Evolutionary conservation across 2,797 vertebrate genomes (phyloP).

Genomic region (Cyprinodon diabolis): DNA sequence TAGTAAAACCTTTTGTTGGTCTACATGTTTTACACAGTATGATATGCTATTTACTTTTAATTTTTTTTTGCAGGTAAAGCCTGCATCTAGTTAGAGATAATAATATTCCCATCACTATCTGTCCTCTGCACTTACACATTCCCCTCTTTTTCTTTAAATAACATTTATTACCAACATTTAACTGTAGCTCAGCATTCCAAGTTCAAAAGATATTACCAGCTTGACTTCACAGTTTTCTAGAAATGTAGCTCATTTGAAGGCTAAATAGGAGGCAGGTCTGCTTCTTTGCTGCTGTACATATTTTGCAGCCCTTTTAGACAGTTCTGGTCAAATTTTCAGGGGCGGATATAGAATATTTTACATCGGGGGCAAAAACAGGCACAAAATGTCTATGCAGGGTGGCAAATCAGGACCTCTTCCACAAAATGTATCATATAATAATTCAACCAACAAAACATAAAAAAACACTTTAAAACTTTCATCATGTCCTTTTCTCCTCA

Average conservation of each 20-base stretch:
- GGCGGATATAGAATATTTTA: neutral
- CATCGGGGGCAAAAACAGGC: too few relatives aligned
- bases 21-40: slow-evolving; percentile 15
- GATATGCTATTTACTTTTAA: slow-evolving; percentile 34
- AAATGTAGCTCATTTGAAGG: too few relatives aligned
- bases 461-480: too few relatives aligned
- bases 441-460: too few relatives aligned
- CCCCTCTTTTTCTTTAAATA: neutral
- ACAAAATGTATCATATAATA: too few relatives aligned
- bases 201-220: neutral
- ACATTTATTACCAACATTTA: slow-evolving; percentile 26
- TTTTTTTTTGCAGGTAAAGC: slow-evolving; percentile 7
- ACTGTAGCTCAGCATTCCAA: slow-evolving; percentile 9
- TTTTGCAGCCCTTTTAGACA: too few relatives aligned
- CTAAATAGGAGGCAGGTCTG: too few relatives aligned
- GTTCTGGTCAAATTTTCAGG: neutral
- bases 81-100: slow-evolving; percentile 20
- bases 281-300: too few relatives aligned
- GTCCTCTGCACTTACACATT: slow-evolving; percentile 6
- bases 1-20: neutral
- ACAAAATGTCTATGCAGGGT: too few relatives aligned
- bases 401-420: too few relatives aligned
- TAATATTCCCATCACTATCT: slow-evolving; percentile 36
- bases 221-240: too few relatives aligned
- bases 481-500: too few relatives aligned